Percentiles rank a stretch among this genome's conserved stretches.
Conservation (phyloP, 2,888 invertebrate species). For the Hyles lineata region DNA sequence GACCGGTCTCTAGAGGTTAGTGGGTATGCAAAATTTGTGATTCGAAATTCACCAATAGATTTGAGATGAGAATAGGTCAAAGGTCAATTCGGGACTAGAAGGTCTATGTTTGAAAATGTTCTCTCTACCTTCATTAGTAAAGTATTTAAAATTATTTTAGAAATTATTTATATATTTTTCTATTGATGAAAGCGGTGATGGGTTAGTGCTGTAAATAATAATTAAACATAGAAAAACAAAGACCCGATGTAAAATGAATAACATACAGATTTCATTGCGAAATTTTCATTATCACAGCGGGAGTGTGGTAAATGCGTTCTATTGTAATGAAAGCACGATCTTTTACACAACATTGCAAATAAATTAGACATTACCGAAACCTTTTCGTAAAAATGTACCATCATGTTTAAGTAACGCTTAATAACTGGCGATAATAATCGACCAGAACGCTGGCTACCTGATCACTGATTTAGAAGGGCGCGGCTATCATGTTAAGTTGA, state of each 20-base stretch:
- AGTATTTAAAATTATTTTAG: too few species aligned
- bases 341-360: constrained; percentile 1
- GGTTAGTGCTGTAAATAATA: too few species aligned
- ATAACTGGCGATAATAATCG: neutral
- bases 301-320: constrained; percentile 32
- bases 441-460: neutral
- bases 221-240: neutral
- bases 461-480: neutral
- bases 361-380: neutral
- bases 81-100: too few species aligned
- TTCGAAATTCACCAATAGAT: too few species aligned
- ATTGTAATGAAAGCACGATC: constrained; percentile 28
- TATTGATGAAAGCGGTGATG: too few species aligned
- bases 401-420: neutral
- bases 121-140: too few species aligned
- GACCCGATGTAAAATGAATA: neutral
- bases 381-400: neutral
- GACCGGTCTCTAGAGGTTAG: too few species aligned
- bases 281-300: neutral
- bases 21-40: too few species aligned
- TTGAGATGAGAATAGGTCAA: too few species aligned
- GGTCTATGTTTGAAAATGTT: too few species aligned
- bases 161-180: too few species aligned
- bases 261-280: neutral
- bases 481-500: neutral